phyloP scores from a whole-genome alignment of 2,888 invertebrate species.

The Drosophila emarginata region DNA sequence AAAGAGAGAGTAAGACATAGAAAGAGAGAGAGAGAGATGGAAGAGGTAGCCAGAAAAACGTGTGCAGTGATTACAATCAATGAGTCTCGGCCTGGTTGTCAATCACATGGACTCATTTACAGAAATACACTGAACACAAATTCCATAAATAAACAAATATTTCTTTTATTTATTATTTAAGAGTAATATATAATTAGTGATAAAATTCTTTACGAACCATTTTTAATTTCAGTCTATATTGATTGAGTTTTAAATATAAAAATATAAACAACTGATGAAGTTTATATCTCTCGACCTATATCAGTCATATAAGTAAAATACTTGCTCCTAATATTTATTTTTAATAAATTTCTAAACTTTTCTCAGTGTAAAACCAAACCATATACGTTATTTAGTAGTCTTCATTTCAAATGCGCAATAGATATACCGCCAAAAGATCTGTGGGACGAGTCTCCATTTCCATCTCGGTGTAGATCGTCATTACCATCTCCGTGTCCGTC shows the following conservation, averaged over 20 bases:
- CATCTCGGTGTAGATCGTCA: not conserved
- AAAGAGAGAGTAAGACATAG: conserved; percentile 13
- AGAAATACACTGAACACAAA: conserved; percentile 23
- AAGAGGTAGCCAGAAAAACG: conserved; percentile 42
- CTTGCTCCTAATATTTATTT: no score
- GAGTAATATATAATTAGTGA: no score
- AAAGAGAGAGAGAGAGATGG: conserved; percentile 20
- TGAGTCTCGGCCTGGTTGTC: conserved; percentile 56
- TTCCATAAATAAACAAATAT: no score
- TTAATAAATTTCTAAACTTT: not conserved
- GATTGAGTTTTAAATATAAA: no score
- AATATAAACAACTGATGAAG: no score
- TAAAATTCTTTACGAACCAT: no score
- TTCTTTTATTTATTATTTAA: no score
- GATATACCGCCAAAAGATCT: conserved; percentile 41
- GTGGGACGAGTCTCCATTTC: not conserved
- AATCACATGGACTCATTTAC: conserved; percentile 55
- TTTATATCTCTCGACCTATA: no score
- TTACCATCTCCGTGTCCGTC: conserved; percentile 13
- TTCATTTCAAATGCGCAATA: conserved; percentile 64
- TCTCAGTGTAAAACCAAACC: conserved; percentile 11
- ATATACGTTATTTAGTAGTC: not conserved
- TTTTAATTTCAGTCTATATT: no score
- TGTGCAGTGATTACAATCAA: conserved; percentile 65
- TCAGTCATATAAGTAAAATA: no score